Base-by-base conservation (phyloP, 2,113 vertebrate genomes). In the Amphiprion ocellaris region DNA sequence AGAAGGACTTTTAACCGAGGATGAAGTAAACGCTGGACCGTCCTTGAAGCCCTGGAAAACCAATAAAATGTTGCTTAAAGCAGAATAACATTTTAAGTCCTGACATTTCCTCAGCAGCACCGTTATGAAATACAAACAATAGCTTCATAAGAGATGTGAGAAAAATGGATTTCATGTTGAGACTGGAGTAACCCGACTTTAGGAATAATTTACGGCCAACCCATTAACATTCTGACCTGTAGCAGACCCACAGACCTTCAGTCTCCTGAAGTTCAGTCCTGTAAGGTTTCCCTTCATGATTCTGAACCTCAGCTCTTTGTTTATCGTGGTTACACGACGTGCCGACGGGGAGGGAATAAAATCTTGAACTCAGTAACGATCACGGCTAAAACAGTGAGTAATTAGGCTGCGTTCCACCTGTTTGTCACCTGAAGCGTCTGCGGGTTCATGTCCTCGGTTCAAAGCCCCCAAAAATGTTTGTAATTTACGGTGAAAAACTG, bases 301-400 rank as follows among this genome's bases (percentile, higher is more conserved):
- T 66, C 26, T 47, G 46, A 64, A 61, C 55, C 23, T 59, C 44
- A n/a, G n/a, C 46, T 61, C 41, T 69, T 65, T 77, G 77, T 83
- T 85, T 74, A 55, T 74, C 3, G 26, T 26, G 26, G 3, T 26
- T 3, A 26, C 26, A 26, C 3, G 60, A 69, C 4, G 4, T 56
- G 66, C 50, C 67, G 5, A 5, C 14, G 15, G 56, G 64, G 55
- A 26, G 37, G 4, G 58, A 64, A 63, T 63, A 60, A 30, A 86
- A 72, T 86, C 30, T 61, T 60, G n/a, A 72, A 88, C 84, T 83
- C 77, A 80, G 79, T 86, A 83, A 87, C 49, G 62, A 21, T 56
- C 55, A 26, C 17, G 15, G 74, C 0, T 0, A 63, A 81, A 79
- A 69, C 10, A 19, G 6, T 6, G 54, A 39, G 87, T 81, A 67